phyloP scores from a whole-genome alignment of 2,888 invertebrate genomes.

The Xanthostigma xanthostigma region DNA sequence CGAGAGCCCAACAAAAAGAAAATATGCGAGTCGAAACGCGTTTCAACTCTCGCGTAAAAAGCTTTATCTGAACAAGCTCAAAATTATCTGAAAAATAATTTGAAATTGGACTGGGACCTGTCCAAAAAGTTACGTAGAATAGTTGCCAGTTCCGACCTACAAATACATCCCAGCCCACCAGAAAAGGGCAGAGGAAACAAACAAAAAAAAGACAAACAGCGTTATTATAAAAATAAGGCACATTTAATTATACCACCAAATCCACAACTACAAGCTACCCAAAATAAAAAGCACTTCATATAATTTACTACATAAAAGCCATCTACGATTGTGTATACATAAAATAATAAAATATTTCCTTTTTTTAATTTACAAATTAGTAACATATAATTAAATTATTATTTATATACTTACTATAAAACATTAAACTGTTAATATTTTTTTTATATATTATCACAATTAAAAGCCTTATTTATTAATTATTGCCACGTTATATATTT shows the following conservation, averaged over 20 bases:
- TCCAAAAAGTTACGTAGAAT: too few relatives aligned
- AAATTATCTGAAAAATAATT: too few relatives aligned
- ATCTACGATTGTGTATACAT: constrained; percentile 1
- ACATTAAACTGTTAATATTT: not conserved
- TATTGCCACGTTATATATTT: not conserved
- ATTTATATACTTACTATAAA: not conserved
- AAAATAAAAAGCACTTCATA: not conserved
- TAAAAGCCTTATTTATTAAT: not conserved
- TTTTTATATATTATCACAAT: not conserved
- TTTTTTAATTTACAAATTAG: not conserved
- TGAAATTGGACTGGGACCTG: too few relatives aligned
- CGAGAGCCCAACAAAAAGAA: too few relatives aligned
- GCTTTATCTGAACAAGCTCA: too few relatives aligned
- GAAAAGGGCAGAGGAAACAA: constrained; percentile 13
- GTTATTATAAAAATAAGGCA: constrained; percentile 10
- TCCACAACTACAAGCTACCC: constrained; percentile 7
- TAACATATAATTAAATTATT: not conserved
- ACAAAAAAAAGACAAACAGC: constrained; percentile 10
- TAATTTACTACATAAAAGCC: constrained; percentile 4
- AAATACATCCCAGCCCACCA: too few relatives aligned
- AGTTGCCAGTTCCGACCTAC: too few relatives aligned
- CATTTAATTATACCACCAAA: constrained; percentile 5
- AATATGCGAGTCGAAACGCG: too few relatives aligned
- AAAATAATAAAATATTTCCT: not conserved
- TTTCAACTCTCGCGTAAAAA: too few relatives aligned